Evolutionary conservation across 2,888 invertebrate species (phyloP), one percentile per base, ranked within the genome.

Genomic region (Gastrophysa polygoni): DNA sequence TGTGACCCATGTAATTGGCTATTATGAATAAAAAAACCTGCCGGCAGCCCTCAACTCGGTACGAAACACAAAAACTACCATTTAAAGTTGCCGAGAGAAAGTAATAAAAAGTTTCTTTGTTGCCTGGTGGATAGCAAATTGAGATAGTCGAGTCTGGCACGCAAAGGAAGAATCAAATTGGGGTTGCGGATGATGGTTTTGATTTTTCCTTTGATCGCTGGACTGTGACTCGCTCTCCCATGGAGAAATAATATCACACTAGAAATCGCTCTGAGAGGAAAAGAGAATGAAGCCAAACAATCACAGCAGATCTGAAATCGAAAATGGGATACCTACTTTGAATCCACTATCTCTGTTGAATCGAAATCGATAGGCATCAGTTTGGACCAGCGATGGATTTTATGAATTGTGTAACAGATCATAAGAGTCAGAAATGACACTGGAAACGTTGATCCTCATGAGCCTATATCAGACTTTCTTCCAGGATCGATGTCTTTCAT

Each of bases 91-190:
- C 28, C 52, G 38, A 55, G 55, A 63, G 62, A 64, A 54, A 57
- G 61, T 64, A 68, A 71, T 68, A 69, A 71, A 70, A 69, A 69
- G 63, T 68, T 68, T 69, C 69, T 68, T 68, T 68, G 66, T 65
- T 67, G 63, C 62, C 59, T 58, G 21, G 11, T 52, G 61, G 55
- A 59, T 44, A 54, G 62, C 55, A 48, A 50, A 52, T 61, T 55
- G 52, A 64, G 59, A 61, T 50, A 32, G 61, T 28, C 46, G 28
- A 47, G 47, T 54, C 58, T 29, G 28, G 29, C 49, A 63, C 57
- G 50, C 59, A 34, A 57, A 38, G 49, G 47, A 54, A 46, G 10
- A 57, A 46, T 50, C 58, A 43, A 58, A 47, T 50, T 34, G 24
- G 49, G 47, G 21, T 58, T 50, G 49, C 7, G 43, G 32, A 34